These are phyloP conservation scores for Maylandia zebra DNA, from an alignment of 2,113 vertebrate species.

Conservation along the genomic window DNA sequence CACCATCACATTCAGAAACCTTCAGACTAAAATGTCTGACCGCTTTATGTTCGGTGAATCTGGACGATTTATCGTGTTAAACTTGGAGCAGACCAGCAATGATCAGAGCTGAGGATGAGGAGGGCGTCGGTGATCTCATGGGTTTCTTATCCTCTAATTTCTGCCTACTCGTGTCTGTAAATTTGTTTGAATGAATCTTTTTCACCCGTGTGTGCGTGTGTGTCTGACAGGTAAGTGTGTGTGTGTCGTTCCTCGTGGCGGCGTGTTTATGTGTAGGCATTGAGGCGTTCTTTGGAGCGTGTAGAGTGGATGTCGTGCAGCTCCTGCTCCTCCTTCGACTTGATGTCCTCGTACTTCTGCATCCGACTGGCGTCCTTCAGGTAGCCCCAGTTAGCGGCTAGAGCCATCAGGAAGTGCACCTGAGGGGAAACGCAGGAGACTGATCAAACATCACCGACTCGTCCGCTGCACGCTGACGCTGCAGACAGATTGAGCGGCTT, in stretches of 20 bases:
- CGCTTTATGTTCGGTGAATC: background rate
- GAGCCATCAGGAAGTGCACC: slow-evolving; percentile 97
- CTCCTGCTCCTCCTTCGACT: slow-evolving; percentile 98
- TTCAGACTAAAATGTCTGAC: background rate
- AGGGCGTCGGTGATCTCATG: background rate
- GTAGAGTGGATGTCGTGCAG: slow-evolving; percentile 99
- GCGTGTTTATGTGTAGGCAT: slow-evolving; percentile 99
- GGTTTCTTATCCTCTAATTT: background rate
- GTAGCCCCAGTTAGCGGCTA: slow-evolving; percentile 98
- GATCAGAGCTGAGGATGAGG: background rate
- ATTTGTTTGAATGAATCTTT: background rate
- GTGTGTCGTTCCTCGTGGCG: slow-evolving; percentile 64
- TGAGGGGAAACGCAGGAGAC: slow-evolving; percentile 40
- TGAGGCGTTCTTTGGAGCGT: slow-evolving; percentile 98
- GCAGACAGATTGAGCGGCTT: background rate
- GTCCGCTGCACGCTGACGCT: background rate
- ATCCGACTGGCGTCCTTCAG: slow-evolving; percentile 97
- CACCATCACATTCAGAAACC: background rate
- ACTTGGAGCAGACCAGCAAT: background rate
- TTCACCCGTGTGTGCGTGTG: background rate
- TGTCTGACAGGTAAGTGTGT: slow-evolving; percentile 45
- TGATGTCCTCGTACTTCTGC: slow-evolving; percentile 99
- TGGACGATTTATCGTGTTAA: background rate
- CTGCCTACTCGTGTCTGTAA: background rate
- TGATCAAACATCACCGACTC: accelerated